A percentile compares a stretch with the other conserved stretches of the same genome.
Evolutionary conservation across 2,797 vertebrate species (phyloP).

Genomic region (Sebastes steindachneri): DNA sequence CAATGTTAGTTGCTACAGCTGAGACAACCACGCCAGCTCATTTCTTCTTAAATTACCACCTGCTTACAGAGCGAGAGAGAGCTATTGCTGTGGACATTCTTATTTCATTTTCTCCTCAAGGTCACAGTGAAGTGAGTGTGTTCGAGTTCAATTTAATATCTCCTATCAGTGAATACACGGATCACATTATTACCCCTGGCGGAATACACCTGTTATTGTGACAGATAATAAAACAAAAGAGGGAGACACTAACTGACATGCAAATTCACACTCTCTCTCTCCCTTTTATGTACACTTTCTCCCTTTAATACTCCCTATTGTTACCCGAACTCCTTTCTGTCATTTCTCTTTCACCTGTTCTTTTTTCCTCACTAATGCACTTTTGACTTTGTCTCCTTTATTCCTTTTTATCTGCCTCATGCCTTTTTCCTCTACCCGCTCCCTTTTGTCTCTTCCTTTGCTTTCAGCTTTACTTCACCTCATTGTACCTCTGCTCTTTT

Average conservation of each 20-base stretch:
- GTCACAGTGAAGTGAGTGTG: conserved; percentile 43
- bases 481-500: conserved; percentile 32
- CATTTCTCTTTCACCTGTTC: conserved; percentile 43
- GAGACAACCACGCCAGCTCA: background rate
- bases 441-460: conserved; percentile 42
- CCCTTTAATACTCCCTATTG: conserved; percentile 46
- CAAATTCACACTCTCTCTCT: conserved; percentile 31
- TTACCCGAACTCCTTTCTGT: conserved; percentile 56
- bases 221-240: conserved; percentile 56
- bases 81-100: conserved; percentile 15
- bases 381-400: conserved; percentile 46
- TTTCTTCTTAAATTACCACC: conserved; percentile 33
- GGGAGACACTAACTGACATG: conserved; percentile 42
- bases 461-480: conserved; percentile 44
- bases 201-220: conserved; percentile 61
- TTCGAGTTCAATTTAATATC: conserved; percentile 63
- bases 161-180: conserved; percentile 45
- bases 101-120: conserved; percentile 58
- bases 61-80: conserved; percentile 10
- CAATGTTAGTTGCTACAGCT: background rate
- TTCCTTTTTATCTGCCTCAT: conserved; percentile 56
- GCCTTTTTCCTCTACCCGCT: background rate
- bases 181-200: conserved; percentile 36
- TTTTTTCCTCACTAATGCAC: conserved; percentile 42
- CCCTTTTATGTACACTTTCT: conserved; percentile 7